A percentile compares a stretch with the other conserved stretches of the same genome.
Evolutionary conservation across 2,113 vertebrate species (phyloP).

Genomic region (Myotis lucifugus): DNA sequence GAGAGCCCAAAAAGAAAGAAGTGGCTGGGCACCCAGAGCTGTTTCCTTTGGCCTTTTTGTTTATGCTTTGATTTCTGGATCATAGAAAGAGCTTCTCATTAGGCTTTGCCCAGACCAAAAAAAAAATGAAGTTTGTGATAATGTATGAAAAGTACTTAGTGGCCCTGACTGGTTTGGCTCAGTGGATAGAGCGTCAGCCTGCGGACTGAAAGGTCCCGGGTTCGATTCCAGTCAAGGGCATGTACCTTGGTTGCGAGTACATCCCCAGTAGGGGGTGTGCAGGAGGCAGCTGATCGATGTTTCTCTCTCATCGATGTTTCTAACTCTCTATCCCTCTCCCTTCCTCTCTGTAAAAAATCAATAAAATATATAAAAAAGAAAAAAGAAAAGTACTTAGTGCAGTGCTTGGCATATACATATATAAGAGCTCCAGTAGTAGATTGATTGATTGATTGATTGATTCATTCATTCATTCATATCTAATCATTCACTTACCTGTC

Average conservation of each 20-base stretch:
- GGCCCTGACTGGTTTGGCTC: too few relatives aligned
- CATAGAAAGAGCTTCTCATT: background rate
- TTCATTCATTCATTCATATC: background rate
- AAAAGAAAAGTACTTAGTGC: background rate
- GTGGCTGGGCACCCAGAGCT: background rate
- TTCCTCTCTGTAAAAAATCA: too few relatives aligned
- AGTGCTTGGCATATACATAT: background rate
- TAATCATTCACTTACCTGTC: background rate
- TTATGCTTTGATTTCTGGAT: slow-evolving; percentile 15
- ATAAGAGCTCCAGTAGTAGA: background rate
- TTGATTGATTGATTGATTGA: background rate
- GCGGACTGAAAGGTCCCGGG: too few relatives aligned
- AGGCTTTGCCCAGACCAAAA: slow-evolving; percentile 3
- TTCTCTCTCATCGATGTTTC: too few relatives aligned
- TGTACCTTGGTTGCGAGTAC: too few relatives aligned
- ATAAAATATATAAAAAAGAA: too few relatives aligned
- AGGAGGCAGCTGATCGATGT: too few relatives aligned
- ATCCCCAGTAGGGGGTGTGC: too few relatives aligned
- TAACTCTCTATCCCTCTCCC: too few relatives aligned
- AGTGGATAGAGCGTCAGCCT: too few relatives aligned
- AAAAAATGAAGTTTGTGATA: background rate
- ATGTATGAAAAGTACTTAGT: background rate
- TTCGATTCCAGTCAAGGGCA: too few relatives aligned
- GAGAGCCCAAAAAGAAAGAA: background rate
- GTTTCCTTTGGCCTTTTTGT: background rate